Conservation (phyloP, 2,888 invertebrate genomes). For the Thysanoteuthis rhombus region DNA sequence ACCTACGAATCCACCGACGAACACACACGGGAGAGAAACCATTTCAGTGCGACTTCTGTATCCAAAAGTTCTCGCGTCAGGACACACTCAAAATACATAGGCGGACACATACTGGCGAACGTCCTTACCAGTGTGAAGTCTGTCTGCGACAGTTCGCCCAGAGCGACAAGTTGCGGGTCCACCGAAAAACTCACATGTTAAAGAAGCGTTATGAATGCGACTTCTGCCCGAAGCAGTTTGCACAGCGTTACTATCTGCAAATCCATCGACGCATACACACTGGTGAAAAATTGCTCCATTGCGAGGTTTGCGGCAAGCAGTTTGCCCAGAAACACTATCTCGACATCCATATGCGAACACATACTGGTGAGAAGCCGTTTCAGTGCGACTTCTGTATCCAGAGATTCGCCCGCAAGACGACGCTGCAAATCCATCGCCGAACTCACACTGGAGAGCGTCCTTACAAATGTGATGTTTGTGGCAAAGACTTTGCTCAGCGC, state of each 20-base stretch:
- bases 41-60: background rate
- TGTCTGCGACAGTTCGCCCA: conserved; percentile 70
- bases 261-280: conserved; percentile 23
- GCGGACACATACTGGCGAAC: conserved; percentile 70
- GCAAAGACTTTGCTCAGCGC: background rate
- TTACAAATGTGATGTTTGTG: conserved; percentile 1
- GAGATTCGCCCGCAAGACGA: background rate
- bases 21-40: conserved; percentile 13
- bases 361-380: conserved; percentile 26
- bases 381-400: conserved; percentile 25
- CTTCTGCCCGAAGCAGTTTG: conserved; percentile 23
- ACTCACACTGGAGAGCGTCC: conserved; percentile 28
- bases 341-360: conserved; percentile 1
- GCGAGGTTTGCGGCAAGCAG: background rate
- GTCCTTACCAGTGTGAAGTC: conserved; percentile 69
- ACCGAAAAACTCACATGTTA: conserved; percentile 13
- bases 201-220: conserved; percentile 28
- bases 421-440: background rate
- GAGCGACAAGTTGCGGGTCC: background rate
- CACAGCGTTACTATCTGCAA: background rate
- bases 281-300: conserved; percentile 20
- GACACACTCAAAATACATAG: conserved; percentile 56
- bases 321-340: conserved; percentile 28
- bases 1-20: background rate
- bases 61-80: conserved; percentile 48